phyloP scores from a whole-genome alignment of 1,140 invertebrate genomes.

The Trypoxylus dichotomus region DNA sequence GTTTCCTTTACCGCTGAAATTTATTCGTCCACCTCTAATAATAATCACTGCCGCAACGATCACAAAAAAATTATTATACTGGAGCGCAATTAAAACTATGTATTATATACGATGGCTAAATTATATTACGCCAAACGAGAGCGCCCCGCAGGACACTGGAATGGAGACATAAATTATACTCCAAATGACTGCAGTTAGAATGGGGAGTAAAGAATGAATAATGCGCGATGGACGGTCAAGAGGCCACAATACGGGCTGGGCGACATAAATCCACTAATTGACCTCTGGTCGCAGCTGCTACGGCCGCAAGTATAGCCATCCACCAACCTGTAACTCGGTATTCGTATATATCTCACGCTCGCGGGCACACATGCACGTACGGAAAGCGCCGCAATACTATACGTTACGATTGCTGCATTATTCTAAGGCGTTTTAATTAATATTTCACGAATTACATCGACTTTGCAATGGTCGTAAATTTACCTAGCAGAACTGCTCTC shows the following conservation, averaged over 20 bases:
- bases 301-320: conserved; percentile 36
- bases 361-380: background rate
- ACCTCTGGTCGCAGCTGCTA: conserved; percentile 40
- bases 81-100: conserved; percentile 10
- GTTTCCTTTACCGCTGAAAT: background rate
- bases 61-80: background rate
- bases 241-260: conserved; percentile 34
- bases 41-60: background rate
- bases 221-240: conserved; percentile 37
- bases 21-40: background rate
- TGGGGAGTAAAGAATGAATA: conserved; percentile 37
- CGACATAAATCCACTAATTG: conserved; percentile 44
- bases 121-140: background rate
- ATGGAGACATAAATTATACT: conserved; percentile 27
- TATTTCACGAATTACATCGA: conserved; percentile 16
- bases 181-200: conserved; percentile 22
- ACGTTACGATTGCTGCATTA: background rate
- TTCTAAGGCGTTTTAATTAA: conserved; percentile 29
- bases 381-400: conserved; percentile 22
- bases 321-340: conserved; percentile 35
- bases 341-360: conserved; percentile 35
- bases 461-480: background rate
- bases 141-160: background rate
- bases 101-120: background rate
- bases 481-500: background rate